These are phyloP conservation scores for Cottoperca gobio DNA, from an alignment of 2,797 vertebrate species.

Conservation along the genomic window DNA sequence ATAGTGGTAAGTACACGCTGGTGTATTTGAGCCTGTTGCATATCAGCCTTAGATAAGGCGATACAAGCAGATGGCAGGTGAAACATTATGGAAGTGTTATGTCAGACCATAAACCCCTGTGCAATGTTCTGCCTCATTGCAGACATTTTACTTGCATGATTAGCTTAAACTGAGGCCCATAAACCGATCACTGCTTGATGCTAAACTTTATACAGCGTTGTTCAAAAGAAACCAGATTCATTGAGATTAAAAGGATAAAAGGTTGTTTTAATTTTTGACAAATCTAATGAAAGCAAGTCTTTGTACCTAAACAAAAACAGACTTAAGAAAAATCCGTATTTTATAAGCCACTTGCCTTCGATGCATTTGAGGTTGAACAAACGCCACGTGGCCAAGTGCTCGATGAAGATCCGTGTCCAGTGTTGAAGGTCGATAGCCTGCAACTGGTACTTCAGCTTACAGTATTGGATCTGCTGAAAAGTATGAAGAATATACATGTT, in stretches of 20 bases:
- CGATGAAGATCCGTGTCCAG: neutral
- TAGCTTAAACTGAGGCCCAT: no score
- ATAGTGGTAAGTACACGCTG: no score
- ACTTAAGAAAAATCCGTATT: neutral
- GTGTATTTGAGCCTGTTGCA: no score
- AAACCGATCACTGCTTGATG: no score
- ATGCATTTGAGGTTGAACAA: neutral
- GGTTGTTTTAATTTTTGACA: neutral
- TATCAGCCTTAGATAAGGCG: no score
- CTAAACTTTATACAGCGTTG: no score
- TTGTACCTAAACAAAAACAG: neutral
- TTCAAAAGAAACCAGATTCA: no score
- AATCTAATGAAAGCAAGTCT: neutral
- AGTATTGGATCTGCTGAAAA: no score
- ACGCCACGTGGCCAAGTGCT: neutral
- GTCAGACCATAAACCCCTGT: no score
- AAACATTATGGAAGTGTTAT: no score
- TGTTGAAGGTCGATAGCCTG: neutral
- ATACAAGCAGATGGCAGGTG: no score
- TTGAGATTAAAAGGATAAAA: neutral
- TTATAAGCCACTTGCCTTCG: conserved; percentile 15
- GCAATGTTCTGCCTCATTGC: neutral
- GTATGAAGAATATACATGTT: neutral
- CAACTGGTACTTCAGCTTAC: no score
- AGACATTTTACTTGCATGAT: neutral